phyloP scores from a whole-genome alignment of 2,888 invertebrate genomes.

The Cetonia aurata region DNA sequence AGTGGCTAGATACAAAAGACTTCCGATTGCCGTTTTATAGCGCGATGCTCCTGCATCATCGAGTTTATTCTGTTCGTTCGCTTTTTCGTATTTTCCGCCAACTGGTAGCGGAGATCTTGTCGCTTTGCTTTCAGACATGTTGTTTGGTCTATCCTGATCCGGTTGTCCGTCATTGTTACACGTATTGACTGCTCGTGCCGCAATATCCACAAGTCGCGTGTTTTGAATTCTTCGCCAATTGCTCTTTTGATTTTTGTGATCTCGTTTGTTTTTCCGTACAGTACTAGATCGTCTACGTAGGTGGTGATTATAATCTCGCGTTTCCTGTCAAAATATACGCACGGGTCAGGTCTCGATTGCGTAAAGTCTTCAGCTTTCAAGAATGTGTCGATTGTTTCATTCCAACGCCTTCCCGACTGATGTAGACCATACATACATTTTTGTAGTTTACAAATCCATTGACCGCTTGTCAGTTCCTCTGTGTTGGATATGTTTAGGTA shows the following conservation, averaged over 20 bases:
- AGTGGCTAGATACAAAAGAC: neutral
- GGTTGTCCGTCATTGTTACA: neutral
- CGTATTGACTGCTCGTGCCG: neutral
- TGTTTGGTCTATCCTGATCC: neutral
- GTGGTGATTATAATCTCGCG: conserved; percentile 1
- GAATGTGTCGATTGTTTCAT: neutral
- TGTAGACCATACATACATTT: conserved; percentile 9
- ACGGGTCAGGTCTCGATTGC: neutral
- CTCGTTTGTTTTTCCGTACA: neutral
- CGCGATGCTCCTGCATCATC: neutral
- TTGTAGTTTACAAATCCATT: conserved; percentile 1
- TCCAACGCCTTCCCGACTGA: neutral
- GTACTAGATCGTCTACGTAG: neutral
- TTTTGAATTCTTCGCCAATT: neutral
- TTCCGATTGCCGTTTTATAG: neutral
- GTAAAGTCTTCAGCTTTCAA: neutral
- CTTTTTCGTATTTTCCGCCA: neutral
- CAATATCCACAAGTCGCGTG: neutral
- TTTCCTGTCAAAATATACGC: neutral
- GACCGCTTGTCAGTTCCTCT: neutral
- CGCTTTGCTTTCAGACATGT: neutral
- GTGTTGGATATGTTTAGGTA: neutral
- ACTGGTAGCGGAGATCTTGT: neutral
- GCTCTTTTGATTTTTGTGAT: neutral
- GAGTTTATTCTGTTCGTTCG: neutral